A percentile compares a stretch with the other conserved stretches of the same genome.
phyloP scores from a whole-genome alignment of 2,113 vertebrate species.

The Lophotis ruficrista region DNA sequence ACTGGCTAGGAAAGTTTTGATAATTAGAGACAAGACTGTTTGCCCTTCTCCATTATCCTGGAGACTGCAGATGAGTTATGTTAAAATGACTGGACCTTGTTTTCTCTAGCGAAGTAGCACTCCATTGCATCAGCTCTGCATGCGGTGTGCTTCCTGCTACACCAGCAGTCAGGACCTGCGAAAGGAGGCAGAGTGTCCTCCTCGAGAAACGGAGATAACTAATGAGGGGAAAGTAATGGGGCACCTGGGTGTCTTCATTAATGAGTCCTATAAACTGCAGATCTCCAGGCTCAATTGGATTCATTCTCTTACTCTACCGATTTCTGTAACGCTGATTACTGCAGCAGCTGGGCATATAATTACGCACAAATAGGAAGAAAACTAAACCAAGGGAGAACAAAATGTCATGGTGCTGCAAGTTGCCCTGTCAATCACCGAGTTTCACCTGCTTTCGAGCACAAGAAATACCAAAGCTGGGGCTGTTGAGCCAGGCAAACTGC shows the following conservation, averaged over 20 bases:
- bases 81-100: neutral
- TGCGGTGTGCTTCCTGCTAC: neutral
- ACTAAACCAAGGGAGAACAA: neutral
- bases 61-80: neutral
- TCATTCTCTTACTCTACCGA: neutral
- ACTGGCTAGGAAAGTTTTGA: neutral
- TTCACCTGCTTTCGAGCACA: neutral
- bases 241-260: neutral
- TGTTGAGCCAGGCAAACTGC: neutral
- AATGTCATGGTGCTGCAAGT: neutral
- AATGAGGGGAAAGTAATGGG: neutral
- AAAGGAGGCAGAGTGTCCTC: neutral
- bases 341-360: neutral
- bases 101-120: neutral
- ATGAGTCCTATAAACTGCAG: neutral
- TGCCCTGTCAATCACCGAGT: neutral
- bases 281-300: neutral
- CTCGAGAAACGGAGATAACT: neutral
- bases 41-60: neutral
- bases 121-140: neutral
- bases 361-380: neutral
- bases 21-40: neutral
- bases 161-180: neutral
- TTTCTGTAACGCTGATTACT: slow-evolving; percentile 2
- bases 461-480: neutral